Conservation (phyloP, 2,113 vertebrate species). For the Heterotilapia buettikoferi region DNA sequence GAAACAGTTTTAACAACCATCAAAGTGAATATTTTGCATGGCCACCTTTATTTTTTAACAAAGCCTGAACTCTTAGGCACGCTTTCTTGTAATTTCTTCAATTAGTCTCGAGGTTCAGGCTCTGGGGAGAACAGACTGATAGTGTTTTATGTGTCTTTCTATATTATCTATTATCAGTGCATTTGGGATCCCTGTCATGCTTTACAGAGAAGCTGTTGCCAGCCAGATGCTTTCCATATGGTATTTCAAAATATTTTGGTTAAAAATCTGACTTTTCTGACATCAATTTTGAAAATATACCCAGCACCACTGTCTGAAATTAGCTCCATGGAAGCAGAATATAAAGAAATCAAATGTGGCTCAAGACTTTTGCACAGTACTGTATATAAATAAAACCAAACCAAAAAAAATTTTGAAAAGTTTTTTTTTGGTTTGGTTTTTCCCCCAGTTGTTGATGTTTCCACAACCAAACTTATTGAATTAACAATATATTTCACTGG, state of each 20-base stretch:
- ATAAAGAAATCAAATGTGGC: neutral
- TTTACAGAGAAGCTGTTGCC: neutral
- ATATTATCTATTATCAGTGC: neutral
- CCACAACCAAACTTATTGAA: neutral
- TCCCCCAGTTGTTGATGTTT: neutral
- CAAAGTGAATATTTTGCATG: neutral
- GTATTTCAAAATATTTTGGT: neutral
- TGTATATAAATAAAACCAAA: neutral
- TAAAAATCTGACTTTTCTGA: neutral
- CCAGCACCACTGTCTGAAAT: neutral
- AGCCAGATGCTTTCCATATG: neutral
- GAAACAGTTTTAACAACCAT: neutral
- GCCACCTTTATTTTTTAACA: neutral
- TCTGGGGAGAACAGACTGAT: neutral
- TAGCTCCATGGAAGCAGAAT: fast-evolving
- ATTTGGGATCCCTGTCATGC: neutral
- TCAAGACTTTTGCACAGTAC: neutral
- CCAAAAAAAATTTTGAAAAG: neutral
- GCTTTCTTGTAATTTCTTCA: neutral
- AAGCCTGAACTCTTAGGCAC: neutral
- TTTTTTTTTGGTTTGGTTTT: neutral
- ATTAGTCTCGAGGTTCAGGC: neutral
- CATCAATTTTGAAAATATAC: neutral
- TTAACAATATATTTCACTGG: neutral
- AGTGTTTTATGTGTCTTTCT: neutral